Conservation (phyloP, 2,113 vertebrate genomes). For the Uropsilus gracilis region DNA sequence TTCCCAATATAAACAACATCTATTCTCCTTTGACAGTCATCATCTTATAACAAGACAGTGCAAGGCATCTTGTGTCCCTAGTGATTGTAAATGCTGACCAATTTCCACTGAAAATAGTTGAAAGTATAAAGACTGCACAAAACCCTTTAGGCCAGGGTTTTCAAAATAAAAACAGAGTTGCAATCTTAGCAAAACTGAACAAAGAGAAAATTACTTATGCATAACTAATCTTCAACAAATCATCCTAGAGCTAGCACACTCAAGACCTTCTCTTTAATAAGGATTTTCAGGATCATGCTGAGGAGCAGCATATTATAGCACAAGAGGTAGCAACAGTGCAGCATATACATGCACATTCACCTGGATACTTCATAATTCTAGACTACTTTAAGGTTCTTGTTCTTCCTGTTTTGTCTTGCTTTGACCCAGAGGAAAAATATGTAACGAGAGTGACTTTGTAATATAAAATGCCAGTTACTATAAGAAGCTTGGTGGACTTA, state of each 20-base stretch:
- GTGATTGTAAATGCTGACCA: not conserved
- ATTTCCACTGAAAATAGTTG: not conserved
- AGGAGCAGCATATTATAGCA: not conserved
- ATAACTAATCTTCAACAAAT: slow-evolving; percentile 91
- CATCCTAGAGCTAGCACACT: slow-evolving; percentile 89
- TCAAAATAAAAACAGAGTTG: not conserved
- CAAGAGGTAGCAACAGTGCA: slow-evolving; percentile 63
- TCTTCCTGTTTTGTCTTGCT: slow-evolving; percentile 92
- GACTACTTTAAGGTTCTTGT: slow-evolving; percentile 92
- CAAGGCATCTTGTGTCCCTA: not conserved
- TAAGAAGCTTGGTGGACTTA: no score
- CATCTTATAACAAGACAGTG: not conserved
- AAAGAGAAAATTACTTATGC: slow-evolving; percentile 93
- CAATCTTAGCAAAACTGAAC: not conserved
- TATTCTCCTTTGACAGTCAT: not conserved
- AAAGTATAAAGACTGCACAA: not conserved
- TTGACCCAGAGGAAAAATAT: slow-evolving; percentile 86
- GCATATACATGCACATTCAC: slow-evolving; percentile 94
- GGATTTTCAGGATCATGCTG: not conserved
- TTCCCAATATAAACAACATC: not conserved
- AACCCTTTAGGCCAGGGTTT: not conserved
- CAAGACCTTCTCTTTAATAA: not conserved
- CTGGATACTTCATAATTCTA: slow-evolving; percentile 96
- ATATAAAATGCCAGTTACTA: not conserved
- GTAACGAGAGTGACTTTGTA: slow-evolving; percentile 42